Base-by-base conservation (phyloP, 2,888 invertebrate species). In the Hylaea fasciaria region DNA sequence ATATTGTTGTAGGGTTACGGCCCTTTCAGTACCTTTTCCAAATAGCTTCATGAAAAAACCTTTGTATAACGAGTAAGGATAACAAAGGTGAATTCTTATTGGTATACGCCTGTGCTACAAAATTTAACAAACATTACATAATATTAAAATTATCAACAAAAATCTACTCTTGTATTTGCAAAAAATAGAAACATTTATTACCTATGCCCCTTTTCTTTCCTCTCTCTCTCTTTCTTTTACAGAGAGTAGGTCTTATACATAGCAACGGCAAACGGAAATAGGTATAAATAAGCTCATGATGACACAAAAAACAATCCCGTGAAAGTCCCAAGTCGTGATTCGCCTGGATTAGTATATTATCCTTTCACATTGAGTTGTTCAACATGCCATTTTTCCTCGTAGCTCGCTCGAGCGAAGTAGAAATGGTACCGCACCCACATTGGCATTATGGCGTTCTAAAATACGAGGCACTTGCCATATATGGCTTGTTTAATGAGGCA, bases 1-100 rank as follows among this genome's bases (percentile, higher is more conserved):
- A 50, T 46, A 56, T 56, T 48, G 56, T 56, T 56, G 28, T 51
- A 13, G 57, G 50, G 57, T 62, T 50, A 62, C 62, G 57, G 32
- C 62, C 62, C 43, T 62, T 62, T 62, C 54, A 62, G 62, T 62
- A 43, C 45, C 53, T 43, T 35, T 16, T 50, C 44, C 32, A 17
- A 57, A 54, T 10, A 16, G 62, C 17, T 54, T 53, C 54, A 54
- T 43, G 22, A 46, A 49, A 57, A 62, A 62, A 45, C 62, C 51
- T 53, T 62, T 54, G 57, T 60, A 49, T 49, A 44, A 32, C 49
- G 39, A 48, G 43, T 50, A 55, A 29, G 22, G 22, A 16, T 58
- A 52, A 47, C 51, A 57, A 22, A 13, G 40, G 12, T 29, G 22
- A 10, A 48, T 51, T 22, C 3, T 22, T 22, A 22, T 45, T 57